These are phyloP conservation scores for Monochamus saltuarius DNA, from an alignment of 1,140 invertebrate species.

Conservation along the genomic window DNA sequence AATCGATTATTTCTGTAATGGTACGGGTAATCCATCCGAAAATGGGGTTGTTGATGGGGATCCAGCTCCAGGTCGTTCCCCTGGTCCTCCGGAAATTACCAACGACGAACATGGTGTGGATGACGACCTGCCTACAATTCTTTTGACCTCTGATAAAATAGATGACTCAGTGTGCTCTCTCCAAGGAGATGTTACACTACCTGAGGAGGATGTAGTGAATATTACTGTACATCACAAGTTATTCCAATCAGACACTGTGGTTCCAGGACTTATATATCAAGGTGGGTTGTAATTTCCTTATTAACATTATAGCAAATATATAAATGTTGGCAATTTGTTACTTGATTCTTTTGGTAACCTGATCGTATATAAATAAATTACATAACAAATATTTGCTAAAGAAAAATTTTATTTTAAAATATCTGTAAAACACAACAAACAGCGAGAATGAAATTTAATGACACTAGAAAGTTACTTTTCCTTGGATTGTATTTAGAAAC, in stretches of 20 bases:
- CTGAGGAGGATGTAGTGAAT: slow-evolving; percentile 12
- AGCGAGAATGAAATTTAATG: too few species aligned
- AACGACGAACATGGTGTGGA: background rate
- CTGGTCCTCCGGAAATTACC: slow-evolving; percentile 44
- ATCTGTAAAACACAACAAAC: too few species aligned
- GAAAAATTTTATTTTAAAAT: too few species aligned
- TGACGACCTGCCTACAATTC: slow-evolving; percentile 6
- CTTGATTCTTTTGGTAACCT: too few species aligned
- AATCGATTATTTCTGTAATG: too few species aligned
- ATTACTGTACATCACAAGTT: slow-evolving; percentile 24
- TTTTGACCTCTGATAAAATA: slow-evolving; percentile 9
- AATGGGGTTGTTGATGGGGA: slow-evolving; percentile 32
- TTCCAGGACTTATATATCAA: slow-evolving; percentile 29
- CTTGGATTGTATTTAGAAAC: too few species aligned
- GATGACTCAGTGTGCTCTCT: slow-evolving; percentile 10
- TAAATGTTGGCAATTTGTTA: too few species aligned
- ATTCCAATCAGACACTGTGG: slow-evolving; percentile 26
- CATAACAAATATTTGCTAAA: too few species aligned
- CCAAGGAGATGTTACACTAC: slow-evolving; percentile 8
- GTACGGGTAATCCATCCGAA: too few species aligned
- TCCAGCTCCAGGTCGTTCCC: slow-evolving; percentile 48
- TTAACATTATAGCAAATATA: too few species aligned
- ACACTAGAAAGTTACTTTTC: too few species aligned
- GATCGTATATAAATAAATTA: too few species aligned
- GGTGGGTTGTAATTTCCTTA: slow-evolving; percentile 16